These are phyloP conservation scores for Mycteria americana DNA, from an alignment of 2,797 vertebrate species.

Conservation along the genomic window DNA sequence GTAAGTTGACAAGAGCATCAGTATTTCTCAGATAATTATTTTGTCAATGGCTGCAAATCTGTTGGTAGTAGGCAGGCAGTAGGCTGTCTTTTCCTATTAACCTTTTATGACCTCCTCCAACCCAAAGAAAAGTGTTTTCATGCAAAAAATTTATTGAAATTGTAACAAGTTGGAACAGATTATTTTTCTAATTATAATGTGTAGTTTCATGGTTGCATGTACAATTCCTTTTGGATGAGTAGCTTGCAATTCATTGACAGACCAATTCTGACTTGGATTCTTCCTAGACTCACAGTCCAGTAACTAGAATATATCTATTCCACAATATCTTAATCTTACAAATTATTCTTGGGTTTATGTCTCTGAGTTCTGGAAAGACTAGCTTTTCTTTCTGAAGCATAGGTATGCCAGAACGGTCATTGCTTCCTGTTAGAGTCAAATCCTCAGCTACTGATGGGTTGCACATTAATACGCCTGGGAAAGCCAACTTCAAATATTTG, in stretches of 20 bases:
- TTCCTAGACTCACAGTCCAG: not conserved
- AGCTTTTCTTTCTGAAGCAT: not conserved
- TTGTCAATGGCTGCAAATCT: not conserved
- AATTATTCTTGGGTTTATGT: not conserved
- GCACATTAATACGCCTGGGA: rapidly evolving
- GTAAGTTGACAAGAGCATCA: not conserved
- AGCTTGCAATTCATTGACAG: not conserved
- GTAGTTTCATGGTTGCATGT: not conserved
- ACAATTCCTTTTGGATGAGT: not conserved
- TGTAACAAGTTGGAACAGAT: not conserved
- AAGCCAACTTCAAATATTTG: not conserved
- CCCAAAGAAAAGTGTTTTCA: not conserved
- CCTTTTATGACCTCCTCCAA: not conserved
- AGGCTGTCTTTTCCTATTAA: not conserved
- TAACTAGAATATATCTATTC: not conserved
- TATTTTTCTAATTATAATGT: not conserved
- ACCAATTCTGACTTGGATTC: not conserved
- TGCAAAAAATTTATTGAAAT: not conserved
- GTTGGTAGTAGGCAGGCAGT: not conserved
- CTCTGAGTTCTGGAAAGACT: not conserved
- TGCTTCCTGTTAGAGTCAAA: not conserved
- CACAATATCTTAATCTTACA: not conserved
- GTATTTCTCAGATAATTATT: not conserved
- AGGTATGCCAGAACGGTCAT: not conserved
- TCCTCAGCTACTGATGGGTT: not conserved